A percentile compares a stretch with the other conserved stretches of the same genome.
phyloP scores from a whole-genome alignment of 2,113 vertebrate genomes.

The Circaetus cinerascens region DNA sequence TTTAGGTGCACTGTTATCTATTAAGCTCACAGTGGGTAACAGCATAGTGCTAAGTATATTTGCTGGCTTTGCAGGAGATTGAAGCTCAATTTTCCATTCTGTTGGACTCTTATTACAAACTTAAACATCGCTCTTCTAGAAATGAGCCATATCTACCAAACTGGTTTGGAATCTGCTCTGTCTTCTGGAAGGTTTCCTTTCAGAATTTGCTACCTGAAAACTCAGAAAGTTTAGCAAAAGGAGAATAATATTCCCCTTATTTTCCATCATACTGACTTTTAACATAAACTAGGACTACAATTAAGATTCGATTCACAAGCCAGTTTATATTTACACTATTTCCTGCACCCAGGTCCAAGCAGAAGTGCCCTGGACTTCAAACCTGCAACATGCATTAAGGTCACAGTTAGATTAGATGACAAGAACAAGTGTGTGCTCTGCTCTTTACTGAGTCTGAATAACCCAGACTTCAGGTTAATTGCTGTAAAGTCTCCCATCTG shows the following conservation, averaged over 20 bases:
- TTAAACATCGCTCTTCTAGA: background rate
- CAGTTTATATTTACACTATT: background rate
- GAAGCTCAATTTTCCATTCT: background rate
- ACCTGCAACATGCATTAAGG: background rate
- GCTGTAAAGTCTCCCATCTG: background rate
- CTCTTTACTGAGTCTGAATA: background rate
- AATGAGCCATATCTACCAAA: background rate
- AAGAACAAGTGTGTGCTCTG: background rate
- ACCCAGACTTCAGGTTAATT: background rate
- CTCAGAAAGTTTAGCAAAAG: background rate
- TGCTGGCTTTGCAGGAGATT: background rate
- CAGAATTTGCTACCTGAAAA: background rate
- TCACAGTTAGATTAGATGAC: background rate
- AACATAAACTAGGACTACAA: background rate
- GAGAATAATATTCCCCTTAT: background rate
- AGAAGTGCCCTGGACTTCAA: background rate
- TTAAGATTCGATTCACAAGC: background rate
- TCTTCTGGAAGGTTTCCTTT: background rate
- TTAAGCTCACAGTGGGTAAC: background rate
- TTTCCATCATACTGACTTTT: background rate
- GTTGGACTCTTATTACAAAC: background rate
- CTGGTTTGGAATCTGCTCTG: background rate
- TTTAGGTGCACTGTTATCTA: background rate
- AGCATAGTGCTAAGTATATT: background rate
- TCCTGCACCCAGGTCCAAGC: background rate